phyloP scores from a whole-genome alignment of 1,140 invertebrate species.

The Tetraneura akinire region DNA sequence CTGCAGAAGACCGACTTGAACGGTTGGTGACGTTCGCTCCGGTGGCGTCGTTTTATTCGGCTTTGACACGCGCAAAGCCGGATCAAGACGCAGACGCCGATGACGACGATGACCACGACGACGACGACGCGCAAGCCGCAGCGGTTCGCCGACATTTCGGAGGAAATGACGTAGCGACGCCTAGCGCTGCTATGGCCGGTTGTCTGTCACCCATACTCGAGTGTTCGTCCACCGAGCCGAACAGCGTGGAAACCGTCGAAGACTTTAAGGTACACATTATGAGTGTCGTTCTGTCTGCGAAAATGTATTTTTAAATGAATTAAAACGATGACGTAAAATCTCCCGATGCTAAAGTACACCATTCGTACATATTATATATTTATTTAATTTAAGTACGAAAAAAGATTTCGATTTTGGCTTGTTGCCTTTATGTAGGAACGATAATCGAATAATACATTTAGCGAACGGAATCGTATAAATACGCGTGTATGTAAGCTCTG shows the following conservation, averaged over 20 bases:
- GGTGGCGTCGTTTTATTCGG: slow-evolving; percentile 6
- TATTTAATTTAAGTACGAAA: not conserved
- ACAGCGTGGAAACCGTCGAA: slow-evolving; percentile 37
- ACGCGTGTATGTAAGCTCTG: no score
- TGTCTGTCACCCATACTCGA: slow-evolving; percentile 38
- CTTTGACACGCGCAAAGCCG: slow-evolving; percentile 45
- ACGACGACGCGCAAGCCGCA: not conserved
- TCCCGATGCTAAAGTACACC: not conserved
- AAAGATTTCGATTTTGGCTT: slow-evolving; percentile 1
- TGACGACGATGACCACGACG: not conserved
- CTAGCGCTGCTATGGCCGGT: not conserved
- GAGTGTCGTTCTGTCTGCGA: no score
- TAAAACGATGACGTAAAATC: not conserved
- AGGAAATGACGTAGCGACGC: slow-evolving; percentile 7
- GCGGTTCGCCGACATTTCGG: slow-evolving; percentile 29
- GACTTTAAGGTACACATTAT: not conserved
- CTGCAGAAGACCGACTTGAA: slow-evolving; percentile 36
- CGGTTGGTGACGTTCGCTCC: slow-evolving; percentile 30
- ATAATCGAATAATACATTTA: no score
- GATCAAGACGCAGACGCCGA: slow-evolving; percentile 15
- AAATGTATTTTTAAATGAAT: not conserved
- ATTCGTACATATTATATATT: not conserved
- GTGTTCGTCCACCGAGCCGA: slow-evolving; percentile 44
- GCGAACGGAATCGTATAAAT: no score
- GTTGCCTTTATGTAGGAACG: not conserved